A percentile compares a stretch with the other conserved stretches of the same genome.
These are phyloP conservation scores for Amphipoea lucens DNA, from an alignment of 2,888 invertebrate species.

Conservation along the genomic window DNA sequence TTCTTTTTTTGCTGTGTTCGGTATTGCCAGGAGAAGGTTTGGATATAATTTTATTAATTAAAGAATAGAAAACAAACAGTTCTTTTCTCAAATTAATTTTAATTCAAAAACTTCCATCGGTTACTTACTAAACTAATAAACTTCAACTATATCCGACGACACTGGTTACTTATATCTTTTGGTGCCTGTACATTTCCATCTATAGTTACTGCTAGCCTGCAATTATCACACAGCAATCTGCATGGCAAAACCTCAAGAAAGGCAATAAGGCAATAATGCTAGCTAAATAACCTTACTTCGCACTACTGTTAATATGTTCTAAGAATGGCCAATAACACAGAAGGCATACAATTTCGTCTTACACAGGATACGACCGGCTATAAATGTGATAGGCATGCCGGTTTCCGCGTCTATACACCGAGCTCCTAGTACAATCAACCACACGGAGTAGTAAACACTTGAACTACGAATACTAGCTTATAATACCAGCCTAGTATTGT, in stretches of 20 bases:
- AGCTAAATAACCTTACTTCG: background rate
- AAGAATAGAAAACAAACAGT: no score
- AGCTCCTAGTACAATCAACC: conserved; percentile 20
- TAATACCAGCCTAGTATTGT: background rate
- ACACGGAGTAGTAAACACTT: background rate
- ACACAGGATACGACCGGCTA: conserved; percentile 50
- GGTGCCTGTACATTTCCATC: no score
- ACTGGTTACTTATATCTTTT: no score
- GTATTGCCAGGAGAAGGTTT: no score
- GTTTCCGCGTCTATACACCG: conserved; percentile 48
- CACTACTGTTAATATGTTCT: conserved; percentile 25
- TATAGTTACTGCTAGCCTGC: no score
- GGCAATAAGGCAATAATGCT: background rate
- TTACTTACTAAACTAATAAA: no score
- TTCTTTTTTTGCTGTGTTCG: no score
- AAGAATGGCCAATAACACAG: conserved; percentile 41
- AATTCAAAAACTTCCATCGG: no score
- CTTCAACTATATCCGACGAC: no score
- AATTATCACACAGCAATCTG: background rate
- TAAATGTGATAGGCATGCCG: conserved; percentile 51
- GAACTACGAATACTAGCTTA: background rate
- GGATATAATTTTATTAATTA: no score
- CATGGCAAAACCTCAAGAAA: background rate
- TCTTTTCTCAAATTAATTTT: no score
- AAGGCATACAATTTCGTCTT: conserved; percentile 38